Evolutionary conservation across 2,888 invertebrate species (phyloP), one percentile per base, ranked within the genome.

Genomic region (Theodoxus fluviatilis): DNA sequence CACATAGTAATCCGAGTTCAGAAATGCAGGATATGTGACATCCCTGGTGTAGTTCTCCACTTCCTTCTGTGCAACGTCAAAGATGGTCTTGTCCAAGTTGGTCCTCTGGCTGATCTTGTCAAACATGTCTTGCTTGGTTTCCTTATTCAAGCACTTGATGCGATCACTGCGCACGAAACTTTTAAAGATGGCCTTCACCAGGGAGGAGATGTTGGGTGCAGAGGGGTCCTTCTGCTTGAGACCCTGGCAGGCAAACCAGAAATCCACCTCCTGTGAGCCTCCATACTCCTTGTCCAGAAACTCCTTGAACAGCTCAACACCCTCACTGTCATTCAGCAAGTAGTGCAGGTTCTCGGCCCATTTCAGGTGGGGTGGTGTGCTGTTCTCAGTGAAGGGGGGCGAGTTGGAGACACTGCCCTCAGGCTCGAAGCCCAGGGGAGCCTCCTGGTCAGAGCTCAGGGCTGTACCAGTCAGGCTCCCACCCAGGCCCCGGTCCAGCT

Each of bases 1-100:
- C 72, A 96, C 92, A 90, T 96, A 97, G 88, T 94, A 91, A 83
- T 96, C 96, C 80, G 96, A 96, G 80, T 93, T 93, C 77, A 98
- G 91, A 89, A 98, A 98, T 88, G 94, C 93, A 71, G 94, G 94
- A 89, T 97, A 97, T 74, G 94, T 93, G 73, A 94, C 93, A 86
- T 93, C 92, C 76, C 93, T 93, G 86, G 97, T 94, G 72, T 93
- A 91, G 57, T 91, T 90, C 85, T 95, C 95, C 82, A 94, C 93
- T 78, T 94, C 92, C 71, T 90, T 89, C 85, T 94, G 94, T 88
- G 94, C 94, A 78, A 91, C 91, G 87, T 96, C 94, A 87, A 95
- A 96, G 81, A 97, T 91, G 81, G 91, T 92, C 81, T 92, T 91
- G 88, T 92, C 93, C 81, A 92, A 91, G 81, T 90, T 89, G 43